Conservation (phyloP, 2,888 invertebrate genomes). For the Scaptomyza tumidula region DNA sequence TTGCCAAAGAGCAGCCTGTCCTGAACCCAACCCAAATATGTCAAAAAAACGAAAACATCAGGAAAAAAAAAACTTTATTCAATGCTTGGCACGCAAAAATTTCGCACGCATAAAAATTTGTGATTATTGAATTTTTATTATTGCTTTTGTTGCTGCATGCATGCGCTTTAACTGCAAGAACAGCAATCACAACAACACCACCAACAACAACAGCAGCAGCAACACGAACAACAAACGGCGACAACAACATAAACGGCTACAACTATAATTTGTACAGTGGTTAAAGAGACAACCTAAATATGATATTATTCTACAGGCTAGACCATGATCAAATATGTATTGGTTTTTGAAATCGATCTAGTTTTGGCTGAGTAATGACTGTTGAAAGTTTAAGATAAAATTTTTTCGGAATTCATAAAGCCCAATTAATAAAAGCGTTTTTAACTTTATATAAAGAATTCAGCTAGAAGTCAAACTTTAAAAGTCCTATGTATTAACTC, state of each 20-base stretch:
- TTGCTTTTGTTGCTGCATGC: slow-evolving; percentile 26
- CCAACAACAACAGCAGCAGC: slow-evolving; percentile 15
- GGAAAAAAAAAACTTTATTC: slow-evolving; percentile 4
- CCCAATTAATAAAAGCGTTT: no score
- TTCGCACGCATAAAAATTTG: slow-evolving; percentile 75
- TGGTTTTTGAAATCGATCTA: no score
- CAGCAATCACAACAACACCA: slow-evolving; percentile 30
- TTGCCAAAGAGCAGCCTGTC: not conserved
- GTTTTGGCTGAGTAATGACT: not conserved
- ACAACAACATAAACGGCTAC: slow-evolving; percentile 43
- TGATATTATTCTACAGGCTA: no score
- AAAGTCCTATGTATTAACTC: no score
- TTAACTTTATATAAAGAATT: no score
- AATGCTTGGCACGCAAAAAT: slow-evolving; percentile 46
- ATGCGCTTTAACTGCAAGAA: slow-evolving; percentile 37
- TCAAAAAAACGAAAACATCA: slow-evolving; percentile 19
- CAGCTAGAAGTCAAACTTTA: no score
- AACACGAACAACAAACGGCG: slow-evolving; percentile 8
- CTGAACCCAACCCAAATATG: slow-evolving; percentile 32
- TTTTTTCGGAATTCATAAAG: no score
- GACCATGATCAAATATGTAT: not conserved
- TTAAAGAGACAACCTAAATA: not conserved
- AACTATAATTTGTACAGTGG: slow-evolving; percentile 48
- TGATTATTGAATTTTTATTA: slow-evolving; percentile 74
- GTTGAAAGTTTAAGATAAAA: not conserved